Percentiles rank a stretch among this genome's conserved stretches.
These are phyloP conservation scores for Sylvia atricapilla DNA, from an alignment of 2,113 vertebrate species.

Conservation along the genomic window DNA sequence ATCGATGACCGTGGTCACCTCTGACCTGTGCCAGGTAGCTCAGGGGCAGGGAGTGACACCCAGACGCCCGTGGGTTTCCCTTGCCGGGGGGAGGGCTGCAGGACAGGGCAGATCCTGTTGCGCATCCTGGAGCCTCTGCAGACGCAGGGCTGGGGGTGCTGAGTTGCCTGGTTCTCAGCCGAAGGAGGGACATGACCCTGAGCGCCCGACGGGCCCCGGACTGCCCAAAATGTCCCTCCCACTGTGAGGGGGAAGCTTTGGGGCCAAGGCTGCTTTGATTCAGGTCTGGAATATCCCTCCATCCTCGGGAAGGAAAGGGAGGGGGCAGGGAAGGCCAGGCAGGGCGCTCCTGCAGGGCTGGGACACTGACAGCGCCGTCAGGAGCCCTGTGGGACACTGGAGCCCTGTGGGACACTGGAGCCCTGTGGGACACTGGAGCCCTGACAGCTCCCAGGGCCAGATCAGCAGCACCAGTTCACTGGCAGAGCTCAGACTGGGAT, in stretches of 20 bases:
- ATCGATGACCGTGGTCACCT: background rate
- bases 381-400: background rate
- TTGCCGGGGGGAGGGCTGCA: background rate
- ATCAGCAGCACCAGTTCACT: background rate
- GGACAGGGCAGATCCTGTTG: background rate
- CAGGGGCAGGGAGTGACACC: background rate
- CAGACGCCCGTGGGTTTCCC: background rate
- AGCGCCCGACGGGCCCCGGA: rapidly evolving
- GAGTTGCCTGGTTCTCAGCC: background rate
- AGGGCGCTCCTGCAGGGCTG: background rate
- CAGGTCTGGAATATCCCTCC: background rate
- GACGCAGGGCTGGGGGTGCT: rapidly evolving
- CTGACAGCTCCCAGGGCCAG: background rate
- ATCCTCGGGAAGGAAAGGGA: background rate
- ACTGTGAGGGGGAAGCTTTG: background rate
- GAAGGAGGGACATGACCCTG: background rate
- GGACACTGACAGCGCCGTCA: background rate
- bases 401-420: background rate
- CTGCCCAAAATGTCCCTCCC: background rate
- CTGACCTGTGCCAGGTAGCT: background rate
- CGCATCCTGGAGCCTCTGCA: background rate
- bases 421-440: rapidly evolving
- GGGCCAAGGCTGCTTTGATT: background rate
- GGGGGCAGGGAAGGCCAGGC: background rate
- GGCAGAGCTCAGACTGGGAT: background rate